Evolutionary conservation across 2,113 vertebrate species (phyloP).

Genomic region (Callaeas wilsoni): DNA sequence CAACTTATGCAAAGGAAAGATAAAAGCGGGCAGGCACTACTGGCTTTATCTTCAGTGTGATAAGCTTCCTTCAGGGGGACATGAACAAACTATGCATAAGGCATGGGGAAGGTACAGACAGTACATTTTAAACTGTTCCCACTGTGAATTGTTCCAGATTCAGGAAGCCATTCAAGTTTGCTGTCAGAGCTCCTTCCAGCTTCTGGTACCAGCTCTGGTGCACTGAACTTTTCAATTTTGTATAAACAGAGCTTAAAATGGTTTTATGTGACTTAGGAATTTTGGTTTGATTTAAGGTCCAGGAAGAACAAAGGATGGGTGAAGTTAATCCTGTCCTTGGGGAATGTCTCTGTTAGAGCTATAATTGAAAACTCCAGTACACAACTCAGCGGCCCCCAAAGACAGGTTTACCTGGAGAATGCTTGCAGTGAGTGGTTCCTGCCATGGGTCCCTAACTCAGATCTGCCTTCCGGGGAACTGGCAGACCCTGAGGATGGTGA

Average conservation of each 20-base stretch:
- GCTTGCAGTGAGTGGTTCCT: not conserved
- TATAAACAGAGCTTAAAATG: not conserved
- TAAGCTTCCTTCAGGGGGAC: constrained; percentile 14
- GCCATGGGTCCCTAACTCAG: not conserved
- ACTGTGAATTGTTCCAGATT: not conserved
- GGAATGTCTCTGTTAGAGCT: not conserved
- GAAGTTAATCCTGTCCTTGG: not conserved
- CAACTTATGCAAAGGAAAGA: not conserved
- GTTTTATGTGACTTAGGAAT: not conserved
- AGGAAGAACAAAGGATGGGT: not conserved
- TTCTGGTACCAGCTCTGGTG: not conserved
- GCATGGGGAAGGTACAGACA: not conserved
- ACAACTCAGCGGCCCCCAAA: not conserved
- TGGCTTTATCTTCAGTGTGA: constrained; percentile 13
- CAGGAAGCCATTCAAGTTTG: not conserved
- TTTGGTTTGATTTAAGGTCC: not conserved
- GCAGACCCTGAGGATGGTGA: not conserved
- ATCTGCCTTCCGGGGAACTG: not conserved
- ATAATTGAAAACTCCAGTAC: not conserved
- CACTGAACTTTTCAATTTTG: not conserved
- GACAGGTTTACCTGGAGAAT: not conserved
- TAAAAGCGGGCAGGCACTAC: not conserved
- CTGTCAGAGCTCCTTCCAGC: not conserved
- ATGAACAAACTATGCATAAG: not conserved
- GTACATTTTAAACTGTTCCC: not conserved